Base-by-base conservation (phyloP, 2,888 invertebrate genomes). In the Cephus rjabovi region DNA sequence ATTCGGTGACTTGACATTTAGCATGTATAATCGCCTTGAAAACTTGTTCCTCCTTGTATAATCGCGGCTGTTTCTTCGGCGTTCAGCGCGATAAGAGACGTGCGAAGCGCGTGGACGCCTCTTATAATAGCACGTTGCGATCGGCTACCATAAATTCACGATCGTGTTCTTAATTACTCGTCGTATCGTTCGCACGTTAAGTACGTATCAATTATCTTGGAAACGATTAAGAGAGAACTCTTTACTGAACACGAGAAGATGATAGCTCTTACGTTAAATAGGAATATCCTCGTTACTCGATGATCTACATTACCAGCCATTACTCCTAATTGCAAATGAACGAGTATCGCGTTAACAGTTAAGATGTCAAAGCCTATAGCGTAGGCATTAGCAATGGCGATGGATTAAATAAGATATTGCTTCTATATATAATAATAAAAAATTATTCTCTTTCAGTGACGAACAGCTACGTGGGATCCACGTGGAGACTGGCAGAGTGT, bases 161-260 rank as follows among this genome's bases (percentile, higher is more conserved):
- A 77, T 80, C 82, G 80, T 83, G 81, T 82, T 86, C 83, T 86
- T 86, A 87, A 87, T 87, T 86, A 85, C 81, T 79, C 81, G 80
- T 76, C 78, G 81, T 78, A 80, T 80, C 80, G 84, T 80, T 56
- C 73, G 82, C 76, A 84, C 84, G 82, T 86, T 86, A 87, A 84
- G 82, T 82, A 84, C 83, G 81, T 85, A 85, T 88, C 86, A 87
- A 88, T 88, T 88, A 88, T 86, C 83, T 56, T 1, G 23, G 82
- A 74, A 83, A 81, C 83, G 76, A 79, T 81, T 80, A 85, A 84
- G 83, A 83, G 78, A 77, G 79, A 76, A 37, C 68, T 77, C 80
- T 77, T 78, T 76, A 75, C 77, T 34, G 77, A 75, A 80, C 83
- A 83, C 80, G 83, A 84, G 84, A 84, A 87, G 85, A 87, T 87